Evolutionary conservation across 2,888 invertebrate species (phyloP).

Genomic region (Buathra laborator): DNA sequence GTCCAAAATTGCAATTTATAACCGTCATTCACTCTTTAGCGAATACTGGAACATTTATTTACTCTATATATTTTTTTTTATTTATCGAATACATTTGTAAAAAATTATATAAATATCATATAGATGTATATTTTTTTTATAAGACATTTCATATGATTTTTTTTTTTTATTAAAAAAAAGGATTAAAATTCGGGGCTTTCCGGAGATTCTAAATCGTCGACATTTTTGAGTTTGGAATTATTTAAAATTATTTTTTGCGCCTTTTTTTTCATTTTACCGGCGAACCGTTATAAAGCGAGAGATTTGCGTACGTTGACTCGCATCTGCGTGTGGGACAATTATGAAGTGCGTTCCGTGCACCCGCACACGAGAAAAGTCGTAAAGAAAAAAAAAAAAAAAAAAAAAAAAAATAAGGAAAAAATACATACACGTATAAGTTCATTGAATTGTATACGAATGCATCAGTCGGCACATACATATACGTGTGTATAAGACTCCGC

Average conservation of each 20-base stretch:
- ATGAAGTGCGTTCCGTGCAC: constrained; percentile 50
- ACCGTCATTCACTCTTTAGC: background rate
- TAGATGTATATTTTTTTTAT: background rate
- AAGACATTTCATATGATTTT: background rate
- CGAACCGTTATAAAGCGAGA: constrained; percentile 47
- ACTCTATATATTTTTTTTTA: too few relatives aligned
- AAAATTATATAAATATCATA: too few relatives aligned
- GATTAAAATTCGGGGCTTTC: background rate
- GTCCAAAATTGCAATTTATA: background rate
- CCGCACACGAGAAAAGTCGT: constrained; percentile 55
- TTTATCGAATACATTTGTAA: background rate
- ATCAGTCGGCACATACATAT: constrained; percentile 30
- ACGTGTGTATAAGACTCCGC: constrained; percentile 34
- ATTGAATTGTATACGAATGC: constrained; percentile 51
- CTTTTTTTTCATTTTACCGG: background rate
- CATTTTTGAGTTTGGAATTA: background rate
- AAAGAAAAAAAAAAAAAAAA: constrained; percentile 27
- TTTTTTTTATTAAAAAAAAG: background rate
- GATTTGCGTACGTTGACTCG: constrained; percentile 49
- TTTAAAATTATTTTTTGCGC: background rate
- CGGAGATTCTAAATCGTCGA: background rate
- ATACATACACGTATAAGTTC: constrained; percentile 34
- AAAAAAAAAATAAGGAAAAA: constrained; percentile 45
- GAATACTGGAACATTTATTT: background rate
- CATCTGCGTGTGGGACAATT: constrained; percentile 61